Percentiles rank a stretch among this genome's conserved stretches.
Conservation (phyloP, 2,113 vertebrate genomes). For the Heterotilapia buettikoferi region DNA sequence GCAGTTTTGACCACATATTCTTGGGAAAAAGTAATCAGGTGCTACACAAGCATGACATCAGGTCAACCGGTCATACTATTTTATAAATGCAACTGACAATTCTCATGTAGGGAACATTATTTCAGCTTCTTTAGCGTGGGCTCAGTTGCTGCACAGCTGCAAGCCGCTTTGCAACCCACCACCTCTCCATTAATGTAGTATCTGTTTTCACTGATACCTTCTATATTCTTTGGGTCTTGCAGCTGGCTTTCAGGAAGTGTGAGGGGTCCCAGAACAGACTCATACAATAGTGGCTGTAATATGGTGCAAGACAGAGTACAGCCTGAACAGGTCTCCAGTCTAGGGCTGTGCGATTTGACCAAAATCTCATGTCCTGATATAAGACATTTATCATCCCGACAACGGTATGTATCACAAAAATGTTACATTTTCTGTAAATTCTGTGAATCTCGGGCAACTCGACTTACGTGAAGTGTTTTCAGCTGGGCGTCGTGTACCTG, state of each 20-base stretch:
- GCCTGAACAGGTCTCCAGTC: background rate
- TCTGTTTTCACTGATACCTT: background rate
- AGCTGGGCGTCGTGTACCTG: background rate
- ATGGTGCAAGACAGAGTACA: background rate
- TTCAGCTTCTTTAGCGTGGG: background rate
- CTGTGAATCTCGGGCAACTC: fast-evolving
- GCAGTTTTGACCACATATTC: background rate
- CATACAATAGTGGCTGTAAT: background rate
- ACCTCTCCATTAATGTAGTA: background rate
- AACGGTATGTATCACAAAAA: fast-evolving
- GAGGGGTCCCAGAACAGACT: background rate
- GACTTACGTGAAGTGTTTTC: background rate
- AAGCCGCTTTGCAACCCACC: background rate
- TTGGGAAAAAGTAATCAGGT: background rate
- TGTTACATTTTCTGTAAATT: background rate
- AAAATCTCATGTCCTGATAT: background rate
- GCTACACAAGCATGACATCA: background rate
- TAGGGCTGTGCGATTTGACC: background rate
- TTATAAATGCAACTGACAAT: background rate
- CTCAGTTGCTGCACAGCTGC: background rate
- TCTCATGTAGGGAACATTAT: background rate
- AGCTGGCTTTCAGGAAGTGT: background rate
- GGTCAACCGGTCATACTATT: background rate
- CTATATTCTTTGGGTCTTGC: background rate
- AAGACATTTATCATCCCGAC: background rate